Evolutionary conservation across 1,140 invertebrate species (phyloP).

Genomic region (Hermetia illucens): DNA sequence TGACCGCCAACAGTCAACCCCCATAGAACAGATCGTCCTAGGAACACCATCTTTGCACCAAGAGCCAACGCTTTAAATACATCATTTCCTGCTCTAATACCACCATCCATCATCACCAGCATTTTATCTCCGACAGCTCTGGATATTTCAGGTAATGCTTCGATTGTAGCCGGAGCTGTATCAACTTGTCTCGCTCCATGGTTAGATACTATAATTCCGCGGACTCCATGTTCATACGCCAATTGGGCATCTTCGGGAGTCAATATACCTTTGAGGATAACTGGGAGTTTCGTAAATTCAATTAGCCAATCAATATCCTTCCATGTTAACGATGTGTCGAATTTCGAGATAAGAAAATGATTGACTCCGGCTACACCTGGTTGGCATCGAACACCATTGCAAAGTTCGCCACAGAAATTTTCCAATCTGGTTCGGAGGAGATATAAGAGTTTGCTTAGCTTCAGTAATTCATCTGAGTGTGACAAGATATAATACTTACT

Average conservation of each 20-base stretch:
- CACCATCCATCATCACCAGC: slow-evolving; percentile 81
- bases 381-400: slow-evolving; percentile 39
- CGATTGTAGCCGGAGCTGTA: slow-evolving; percentile 69
- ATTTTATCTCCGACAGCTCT: slow-evolving; percentile 55
- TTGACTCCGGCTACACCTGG: slow-evolving; percentile 51
- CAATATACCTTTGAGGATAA: slow-evolving; percentile 82
- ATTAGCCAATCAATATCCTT: slow-evolving; percentile 73
- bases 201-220: slow-evolving; percentile 81
- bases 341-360: slow-evolving; percentile 57
- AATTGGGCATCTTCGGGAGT: slow-evolving; percentile 72
- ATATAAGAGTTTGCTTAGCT: too few relatives aligned
- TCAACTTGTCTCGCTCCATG: slow-evolving; percentile 85
- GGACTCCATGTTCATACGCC: slow-evolving; percentile 55
- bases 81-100: slow-evolving; percentile 71
- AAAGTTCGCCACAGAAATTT: slow-evolving; percentile 49
- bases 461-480: too few relatives aligned
- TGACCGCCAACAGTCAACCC: slow-evolving; percentile 67
- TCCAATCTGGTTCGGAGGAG: too few relatives aligned
- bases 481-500: slow-evolving; percentile 35
- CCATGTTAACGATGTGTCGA: slow-evolving; percentile 72
- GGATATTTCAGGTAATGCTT: slow-evolving; percentile 71
- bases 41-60: slow-evolving; percentile 82
- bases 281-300: slow-evolving; percentile 60
- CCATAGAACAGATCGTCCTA: slow-evolving; percentile 80
- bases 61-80: slow-evolving; percentile 83